phyloP scores from a whole-genome alignment of 2,888 invertebrate species.

The Rhingia campestris region DNA sequence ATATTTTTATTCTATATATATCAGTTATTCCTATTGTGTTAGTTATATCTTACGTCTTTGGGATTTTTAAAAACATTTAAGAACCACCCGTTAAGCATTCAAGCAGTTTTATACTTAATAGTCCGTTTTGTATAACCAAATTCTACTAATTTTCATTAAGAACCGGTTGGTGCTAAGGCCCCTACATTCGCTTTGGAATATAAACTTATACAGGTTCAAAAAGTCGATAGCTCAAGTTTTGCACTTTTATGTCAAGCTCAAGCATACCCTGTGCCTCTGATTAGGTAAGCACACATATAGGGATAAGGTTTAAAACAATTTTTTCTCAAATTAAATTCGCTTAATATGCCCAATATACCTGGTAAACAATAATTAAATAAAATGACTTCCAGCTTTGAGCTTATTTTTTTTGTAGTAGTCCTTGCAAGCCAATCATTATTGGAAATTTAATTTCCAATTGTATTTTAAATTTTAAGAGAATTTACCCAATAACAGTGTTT shows the following conservation, averaged over 20 bases:
- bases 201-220: slow-evolving; percentile 78
- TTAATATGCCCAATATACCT: not conserved
- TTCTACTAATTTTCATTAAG: slow-evolving; percentile 81
- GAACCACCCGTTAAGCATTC: slow-evolving; percentile 50
- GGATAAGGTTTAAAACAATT: not conserved
- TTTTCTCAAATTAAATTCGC: not conserved
- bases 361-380: no score
- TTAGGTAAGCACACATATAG: slow-evolving; percentile 79
- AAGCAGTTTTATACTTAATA: slow-evolving; percentile 12
- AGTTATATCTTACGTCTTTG: no score
- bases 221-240: slow-evolving; percentile 71
- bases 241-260: slow-evolving; percentile 82
- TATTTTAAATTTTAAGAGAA: no score
- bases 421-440: no score
- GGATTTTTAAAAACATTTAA: not conserved
- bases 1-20: not conserved
- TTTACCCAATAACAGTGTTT: no score
- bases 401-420: no score
- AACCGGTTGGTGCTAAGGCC: slow-evolving; percentile 87
- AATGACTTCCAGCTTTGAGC: no score
- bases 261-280: slow-evolving; percentile 83
- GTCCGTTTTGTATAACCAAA: not conserved
- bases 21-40: no score
- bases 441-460: no score
- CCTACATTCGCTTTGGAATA: slow-evolving; percentile 84